A percentile compares a stretch with the other conserved stretches of the same genome.
Conservation (phyloP, 2,888 invertebrate species). For the Eilema depressum region DNA sequence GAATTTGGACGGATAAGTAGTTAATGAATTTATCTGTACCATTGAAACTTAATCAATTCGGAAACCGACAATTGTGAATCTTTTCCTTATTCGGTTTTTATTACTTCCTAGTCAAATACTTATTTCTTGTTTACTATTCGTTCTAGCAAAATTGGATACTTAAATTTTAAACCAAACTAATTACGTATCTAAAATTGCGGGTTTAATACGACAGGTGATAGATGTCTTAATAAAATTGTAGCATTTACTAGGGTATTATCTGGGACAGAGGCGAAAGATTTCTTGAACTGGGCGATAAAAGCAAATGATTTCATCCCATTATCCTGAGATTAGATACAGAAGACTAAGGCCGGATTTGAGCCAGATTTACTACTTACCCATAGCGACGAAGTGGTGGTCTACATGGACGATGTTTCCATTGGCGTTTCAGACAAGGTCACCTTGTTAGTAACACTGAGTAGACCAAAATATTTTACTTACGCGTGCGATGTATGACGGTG, state of each 20-base stretch:
- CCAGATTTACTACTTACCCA: no score
- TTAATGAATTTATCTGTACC: conserved; percentile 46
- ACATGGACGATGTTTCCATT: no score
- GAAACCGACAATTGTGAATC: conserved; percentile 55
- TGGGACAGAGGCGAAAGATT: no score
- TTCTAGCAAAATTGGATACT: conserved; percentile 13
- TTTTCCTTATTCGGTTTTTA: conserved; percentile 54
- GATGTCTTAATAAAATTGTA: not conserved
- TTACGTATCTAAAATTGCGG: not conserved
- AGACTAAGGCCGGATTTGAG: no score
- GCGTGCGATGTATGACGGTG: not conserved
- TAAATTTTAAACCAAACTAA: not conserved
- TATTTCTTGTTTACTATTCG: conserved; percentile 30
- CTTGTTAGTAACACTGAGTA: not conserved
- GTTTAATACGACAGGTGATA: not conserved
- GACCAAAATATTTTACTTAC: not conserved
- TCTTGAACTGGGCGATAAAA: no score
- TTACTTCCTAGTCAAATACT: conserved; percentile 48
- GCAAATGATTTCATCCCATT: no score
- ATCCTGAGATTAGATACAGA: no score
- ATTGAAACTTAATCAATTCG: conserved; percentile 59
- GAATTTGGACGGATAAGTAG: conserved; percentile 39
- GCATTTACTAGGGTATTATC: no score
- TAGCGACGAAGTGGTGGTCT: no score
- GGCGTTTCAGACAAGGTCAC: no score